phyloP scores from a whole-genome alignment of 2,113 vertebrate species.

The human (Homo sapiens) region GRCh38 chr4:183475001-183475500 shows the following conservation, averaged over 20 bases:
- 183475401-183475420: neutral
- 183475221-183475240: neutral
- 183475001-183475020: neutral
- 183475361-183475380: neutral
- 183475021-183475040: too few relatives aligned
- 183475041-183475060: too few relatives aligned
- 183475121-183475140: neutral
- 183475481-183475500: neutral
- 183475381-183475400: neutral
- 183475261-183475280: neutral
- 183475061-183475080: too few relatives aligned
- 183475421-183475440: neutral
- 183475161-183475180: neutral
- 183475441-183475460: neutral
- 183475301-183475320: neutral
- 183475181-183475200: neutral
- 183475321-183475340: neutral
- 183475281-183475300: neutral
- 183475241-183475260: neutral
- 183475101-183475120: too few relatives aligned
- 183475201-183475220: neutral
- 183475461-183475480: neutral
- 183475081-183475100: too few relatives aligned
- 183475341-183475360: neutral
- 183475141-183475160: neutral